Base-by-base conservation (phyloP, 2,888 invertebrate species). In the Anthrax anthrax region DNA sequence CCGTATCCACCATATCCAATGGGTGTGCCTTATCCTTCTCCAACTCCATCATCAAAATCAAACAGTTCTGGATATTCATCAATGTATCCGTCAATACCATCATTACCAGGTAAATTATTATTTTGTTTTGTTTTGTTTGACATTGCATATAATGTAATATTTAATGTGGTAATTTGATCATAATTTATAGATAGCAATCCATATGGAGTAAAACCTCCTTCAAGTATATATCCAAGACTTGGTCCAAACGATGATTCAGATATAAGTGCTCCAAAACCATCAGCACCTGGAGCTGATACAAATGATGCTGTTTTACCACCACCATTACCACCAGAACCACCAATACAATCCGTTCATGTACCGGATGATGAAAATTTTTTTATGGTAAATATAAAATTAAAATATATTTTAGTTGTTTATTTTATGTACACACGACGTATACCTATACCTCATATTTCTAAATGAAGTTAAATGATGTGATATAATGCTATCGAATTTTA, bases 361-460 rank as follows among this genome's bases (percentile, higher is more conserved):
- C 64, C 64, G 1, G 61, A 60, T 47, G 60, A 59, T 48, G 62
- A 64, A 44, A 64, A 65, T 39, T 61, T 62, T 58, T 64, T 63
- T 54, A 65, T 64, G 64, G 61, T 64, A 61, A 17, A 14, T 41
- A 2, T 19, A n/a, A 42, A 38, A 18, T n/a, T n/a, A n/a, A n/a
- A n/a, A n/a, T n/a, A n/a, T 14, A 37, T 37, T 37, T 12, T 37
- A 16, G 37, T 14, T 5, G 9, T 14, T 37, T 9, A 9, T 29
- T 29, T 29, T 29, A 9, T 29, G 29, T 29, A 29, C n/a, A n/a
- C n/a, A n/a, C n/a, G n/a, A n/a, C n/a, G n/a, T n/a, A n/a, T n/a
- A n/a, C n/a, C n/a, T n/a, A n/a, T n/a, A n/a, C n/a, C n/a, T n/a
- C n/a, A n/a, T n/a, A n/a, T n/a, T n/a, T n/a, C n/a, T n/a, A n/a